Percentiles rank a stretch among this genome's conserved stretches.
phyloP scores from a whole-genome alignment of 2,888 invertebrate species.

The Cerastis leucographa region DNA sequence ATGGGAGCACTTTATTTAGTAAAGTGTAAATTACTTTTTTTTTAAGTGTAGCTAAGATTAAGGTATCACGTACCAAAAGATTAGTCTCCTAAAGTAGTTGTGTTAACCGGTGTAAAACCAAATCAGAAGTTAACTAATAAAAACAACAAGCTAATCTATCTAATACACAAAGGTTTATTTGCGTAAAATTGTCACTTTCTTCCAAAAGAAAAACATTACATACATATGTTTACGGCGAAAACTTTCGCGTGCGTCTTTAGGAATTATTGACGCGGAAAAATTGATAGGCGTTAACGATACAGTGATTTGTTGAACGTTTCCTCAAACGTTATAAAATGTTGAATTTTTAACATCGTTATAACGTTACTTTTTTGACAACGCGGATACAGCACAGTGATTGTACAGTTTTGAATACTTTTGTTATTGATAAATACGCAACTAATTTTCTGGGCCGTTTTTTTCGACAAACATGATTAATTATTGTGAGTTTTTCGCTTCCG shows the following conservation, averaged over 20 bases:
- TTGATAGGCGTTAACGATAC: constrained; percentile 30
- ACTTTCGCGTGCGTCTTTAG: neutral
- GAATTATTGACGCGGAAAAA: constrained; percentile 34
- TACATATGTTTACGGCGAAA: neutral
- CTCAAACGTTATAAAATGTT: constrained; percentile 27
- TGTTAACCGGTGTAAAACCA: neutral
- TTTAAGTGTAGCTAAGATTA: no score
- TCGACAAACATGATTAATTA: constrained; percentile 46
- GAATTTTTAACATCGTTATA: constrained; percentile 4
- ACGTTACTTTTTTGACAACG: constrained; percentile 39
- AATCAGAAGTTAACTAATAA: neutral
- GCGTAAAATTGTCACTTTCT: neutral
- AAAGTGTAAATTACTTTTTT: no score
- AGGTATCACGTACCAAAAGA: no score
- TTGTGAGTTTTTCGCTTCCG: constrained; percentile 33
- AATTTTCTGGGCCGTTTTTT: constrained; percentile 43
- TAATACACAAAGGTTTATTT: neutral
- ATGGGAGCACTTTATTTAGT: no score
- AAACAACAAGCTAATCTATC: no score
- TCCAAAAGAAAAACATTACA: neutral
- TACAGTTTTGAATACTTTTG: constrained; percentile 24
- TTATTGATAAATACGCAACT: constrained; percentile 40
- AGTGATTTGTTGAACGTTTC: constrained; percentile 49
- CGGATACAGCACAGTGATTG: constrained; percentile 41
- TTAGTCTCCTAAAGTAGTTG: neutral